These are phyloP conservation scores for Phyllopteryx taeniolatus DNA, from an alignment of 2,113 vertebrate genomes.

Conservation along the genomic window DNA sequence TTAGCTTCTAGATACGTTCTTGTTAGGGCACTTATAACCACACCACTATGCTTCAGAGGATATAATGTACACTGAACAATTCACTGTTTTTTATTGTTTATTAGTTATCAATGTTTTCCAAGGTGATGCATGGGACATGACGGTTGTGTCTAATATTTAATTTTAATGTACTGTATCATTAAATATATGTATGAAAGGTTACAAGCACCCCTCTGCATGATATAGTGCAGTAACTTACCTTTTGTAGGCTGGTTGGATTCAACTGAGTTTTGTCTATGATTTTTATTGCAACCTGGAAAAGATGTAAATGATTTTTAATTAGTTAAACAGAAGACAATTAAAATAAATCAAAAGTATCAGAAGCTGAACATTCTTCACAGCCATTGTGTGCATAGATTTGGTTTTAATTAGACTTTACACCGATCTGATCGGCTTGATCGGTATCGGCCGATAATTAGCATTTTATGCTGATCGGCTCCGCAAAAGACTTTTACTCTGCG, in stretches of 20 bases:
- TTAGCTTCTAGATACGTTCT: too few relatives aligned
- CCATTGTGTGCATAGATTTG: not conserved
- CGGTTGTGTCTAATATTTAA: too few relatives aligned
- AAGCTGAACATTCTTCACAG: not conserved
- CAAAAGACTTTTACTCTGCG: too few relatives aligned
- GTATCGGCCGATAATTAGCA: too few relatives aligned
- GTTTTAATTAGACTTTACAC: too few relatives aligned
- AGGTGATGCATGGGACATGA: too few relatives aligned
- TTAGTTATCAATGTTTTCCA: too few relatives aligned
- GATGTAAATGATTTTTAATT: conserved; percentile 5
- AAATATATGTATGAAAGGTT: not conserved
- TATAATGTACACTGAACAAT: too few relatives aligned
- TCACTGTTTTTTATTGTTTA: not conserved
- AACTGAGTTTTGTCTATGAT: conserved; percentile 80
- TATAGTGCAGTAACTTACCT: conserved; percentile 56
- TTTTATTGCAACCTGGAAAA: conserved; percentile 78
- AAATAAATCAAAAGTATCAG: not conserved
- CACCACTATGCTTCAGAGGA: too few relatives aligned
- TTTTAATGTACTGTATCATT: not conserved
- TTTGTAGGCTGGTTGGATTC: conserved; percentile 79
- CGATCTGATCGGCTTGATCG: too few relatives aligned
- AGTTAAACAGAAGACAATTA: conserved; percentile 5
- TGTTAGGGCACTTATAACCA: too few relatives aligned
- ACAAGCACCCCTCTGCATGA: not conserved
- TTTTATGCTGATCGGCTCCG: too few relatives aligned